phyloP scores from a whole-genome alignment of 2,113 vertebrate species.

The Andinoacara biseriatus region DNA sequence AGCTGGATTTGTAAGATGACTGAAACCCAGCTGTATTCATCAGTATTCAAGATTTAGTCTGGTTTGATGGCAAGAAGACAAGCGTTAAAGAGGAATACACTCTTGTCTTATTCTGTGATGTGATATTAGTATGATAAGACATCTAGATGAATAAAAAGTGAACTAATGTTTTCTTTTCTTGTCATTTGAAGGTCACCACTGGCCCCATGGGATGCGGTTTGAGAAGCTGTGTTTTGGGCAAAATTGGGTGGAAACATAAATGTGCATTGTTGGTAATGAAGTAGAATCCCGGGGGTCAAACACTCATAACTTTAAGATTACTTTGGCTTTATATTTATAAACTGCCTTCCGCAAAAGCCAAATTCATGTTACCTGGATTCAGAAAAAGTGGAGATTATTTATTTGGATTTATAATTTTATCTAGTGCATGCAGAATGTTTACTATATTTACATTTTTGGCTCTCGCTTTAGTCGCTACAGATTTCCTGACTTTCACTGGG shows the following conservation, averaged over 20 bases:
- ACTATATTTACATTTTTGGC: neutral
- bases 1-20: fast-evolving
- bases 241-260: neutral
- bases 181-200: neutral
- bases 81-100: neutral
- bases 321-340: neutral
- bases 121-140: neutral
- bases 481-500: neutral
- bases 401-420: neutral
- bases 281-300: neutral
- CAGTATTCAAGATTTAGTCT: neutral
- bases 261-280: neutral
- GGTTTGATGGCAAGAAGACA: neutral
- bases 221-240: neutral
- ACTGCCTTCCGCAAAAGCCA: neutral
- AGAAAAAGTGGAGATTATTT: neutral
- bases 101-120: neutral
- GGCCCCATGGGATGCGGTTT: fast-evolving
- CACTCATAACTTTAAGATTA: neutral
- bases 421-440: neutral
- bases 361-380: neutral
- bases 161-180: neutral
- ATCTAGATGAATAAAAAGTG: neutral
- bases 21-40: neutral
- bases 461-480: neutral